These are phyloP conservation scores for Forbesichthys papilliferus DNA, from an alignment of 2,113 vertebrate genomes.

Conservation along the genomic window DNA sequence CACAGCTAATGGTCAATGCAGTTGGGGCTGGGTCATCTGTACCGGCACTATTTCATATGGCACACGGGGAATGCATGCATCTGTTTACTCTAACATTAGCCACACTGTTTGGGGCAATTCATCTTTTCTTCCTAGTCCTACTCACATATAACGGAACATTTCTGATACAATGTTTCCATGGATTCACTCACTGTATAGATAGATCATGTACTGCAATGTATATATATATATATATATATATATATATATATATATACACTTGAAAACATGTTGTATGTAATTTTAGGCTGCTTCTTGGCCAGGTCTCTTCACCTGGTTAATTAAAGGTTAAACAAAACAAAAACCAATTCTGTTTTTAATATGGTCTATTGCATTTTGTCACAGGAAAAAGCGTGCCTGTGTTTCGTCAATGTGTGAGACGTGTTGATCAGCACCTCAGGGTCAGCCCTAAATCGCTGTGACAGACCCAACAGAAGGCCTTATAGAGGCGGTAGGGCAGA, in stretches of 20 bases:
- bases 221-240: too few species aligned
- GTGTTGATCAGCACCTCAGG: constrained; percentile 52
- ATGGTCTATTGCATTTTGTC: background rate
- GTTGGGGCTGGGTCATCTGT: constrained; percentile 41
- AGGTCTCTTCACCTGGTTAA: too few species aligned
- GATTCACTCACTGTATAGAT: too few species aligned
- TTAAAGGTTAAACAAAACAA: background rate
- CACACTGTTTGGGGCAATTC: constrained; percentile 35
- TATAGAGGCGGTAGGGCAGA: constrained; percentile 47
- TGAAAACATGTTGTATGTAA: too few species aligned
- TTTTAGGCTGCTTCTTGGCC: too few species aligned
- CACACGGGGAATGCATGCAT: constrained; percentile 46
- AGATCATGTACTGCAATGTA: too few species aligned
- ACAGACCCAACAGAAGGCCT: constrained; percentile 60
- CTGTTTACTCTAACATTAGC: constrained; percentile 45
- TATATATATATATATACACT: too few species aligned
- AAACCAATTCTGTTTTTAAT: background rate
- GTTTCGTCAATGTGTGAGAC: constrained; percentile 2
- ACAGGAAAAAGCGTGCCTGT: background rate
- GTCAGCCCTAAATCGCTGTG: constrained; percentile 60
- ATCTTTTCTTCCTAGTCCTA: constrained; percentile 20
- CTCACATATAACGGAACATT: too few species aligned
- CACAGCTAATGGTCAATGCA: constrained; percentile 40
- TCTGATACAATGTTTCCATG: too few species aligned
- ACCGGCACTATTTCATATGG: constrained; percentile 59